Conservation (phyloP, 1,140 invertebrate genomes). For the Amyelois transitella region DNA sequence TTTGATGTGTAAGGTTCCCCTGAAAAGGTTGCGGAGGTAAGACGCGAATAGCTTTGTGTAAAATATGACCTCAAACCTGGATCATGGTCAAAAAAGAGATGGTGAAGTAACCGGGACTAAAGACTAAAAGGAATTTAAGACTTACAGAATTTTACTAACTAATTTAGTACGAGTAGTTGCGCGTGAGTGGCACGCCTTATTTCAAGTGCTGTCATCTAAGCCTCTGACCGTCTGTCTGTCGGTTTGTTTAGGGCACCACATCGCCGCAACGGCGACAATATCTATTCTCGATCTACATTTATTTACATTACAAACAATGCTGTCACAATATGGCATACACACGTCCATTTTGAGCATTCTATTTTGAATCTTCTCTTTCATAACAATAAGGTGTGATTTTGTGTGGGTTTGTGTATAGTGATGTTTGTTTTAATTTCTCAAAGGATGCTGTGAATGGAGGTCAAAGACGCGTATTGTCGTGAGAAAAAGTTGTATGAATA, state of each 20-base stretch:
- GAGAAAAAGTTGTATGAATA: not conserved
- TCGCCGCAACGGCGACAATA: slow-evolving; percentile 52
- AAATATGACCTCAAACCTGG: too few relatives aligned
- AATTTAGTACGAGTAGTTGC: slow-evolving; percentile 10
- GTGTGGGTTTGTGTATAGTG: not conserved
- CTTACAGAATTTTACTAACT: too few relatives aligned
- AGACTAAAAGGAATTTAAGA: too few relatives aligned
- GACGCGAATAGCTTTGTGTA: too few relatives aligned
- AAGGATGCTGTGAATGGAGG: not conserved
- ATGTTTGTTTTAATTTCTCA: slow-evolving; percentile 6
- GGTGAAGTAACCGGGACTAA: too few relatives aligned
- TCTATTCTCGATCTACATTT: slow-evolving; percentile 54
- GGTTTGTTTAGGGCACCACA: slow-evolving; percentile 38
- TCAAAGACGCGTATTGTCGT: not conserved
- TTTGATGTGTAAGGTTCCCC: too few relatives aligned
- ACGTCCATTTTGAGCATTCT: not conserved
- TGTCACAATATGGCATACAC: slow-evolving; percentile 20
- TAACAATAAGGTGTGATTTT: slow-evolving; percentile 11
- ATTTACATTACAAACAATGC: slow-evolving; percentile 52
- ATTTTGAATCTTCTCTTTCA: slow-evolving; percentile 8
- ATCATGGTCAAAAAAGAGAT: too few relatives aligned
- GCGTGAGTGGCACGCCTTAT: slow-evolving; percentile 12
- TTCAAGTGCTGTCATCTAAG: slow-evolving; percentile 8
- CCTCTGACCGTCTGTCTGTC: slow-evolving; percentile 14
- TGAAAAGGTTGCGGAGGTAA: too few relatives aligned